Evolutionary conservation across 2,888 invertebrate species (phyloP).

Genomic region (Dolichomitus sp.): DNA sequence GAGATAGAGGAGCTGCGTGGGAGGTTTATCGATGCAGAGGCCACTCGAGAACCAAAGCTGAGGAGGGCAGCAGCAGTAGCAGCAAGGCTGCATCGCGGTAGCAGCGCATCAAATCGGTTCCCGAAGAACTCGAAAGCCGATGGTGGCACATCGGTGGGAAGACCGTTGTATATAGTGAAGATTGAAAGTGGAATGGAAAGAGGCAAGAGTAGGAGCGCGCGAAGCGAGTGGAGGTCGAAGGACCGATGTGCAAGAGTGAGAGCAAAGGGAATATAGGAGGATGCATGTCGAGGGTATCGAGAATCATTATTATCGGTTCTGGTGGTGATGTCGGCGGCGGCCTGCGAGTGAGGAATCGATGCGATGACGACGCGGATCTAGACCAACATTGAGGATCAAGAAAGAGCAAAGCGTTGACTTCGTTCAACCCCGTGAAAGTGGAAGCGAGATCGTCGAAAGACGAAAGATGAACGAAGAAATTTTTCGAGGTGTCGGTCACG

Average conservation of each 20-base stretch:
- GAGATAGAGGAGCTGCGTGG: conserved; percentile 27
- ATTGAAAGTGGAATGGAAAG: conserved; percentile 48
- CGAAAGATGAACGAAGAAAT: conserved; percentile 48
- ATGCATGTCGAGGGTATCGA: conserved; percentile 45
- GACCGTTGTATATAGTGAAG: conserved; percentile 44
- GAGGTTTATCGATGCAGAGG: conserved; percentile 52
- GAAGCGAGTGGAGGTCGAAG: conserved; percentile 28
- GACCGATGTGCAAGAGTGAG: conserved; percentile 52
- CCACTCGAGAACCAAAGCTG: conserved; percentile 52
- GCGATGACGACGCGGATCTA: conserved; percentile 63
- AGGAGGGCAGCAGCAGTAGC: conserved; percentile 23
- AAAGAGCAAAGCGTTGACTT: conserved; percentile 49
- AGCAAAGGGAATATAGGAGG: conserved; percentile 20
- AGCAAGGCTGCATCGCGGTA: conserved; percentile 19
- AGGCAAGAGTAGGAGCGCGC: conserved; percentile 39
- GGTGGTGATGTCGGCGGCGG: conserved; percentile 34
- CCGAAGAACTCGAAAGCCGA: conserved; percentile 54
- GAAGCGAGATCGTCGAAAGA: conserved; percentile 2
- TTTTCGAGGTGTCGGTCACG: conserved; percentile 79
- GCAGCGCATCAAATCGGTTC: conserved; percentile 63
- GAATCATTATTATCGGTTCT: conserved; percentile 62
- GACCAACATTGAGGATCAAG: conserved; percentile 46
- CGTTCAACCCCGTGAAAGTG: conserved; percentile 16
- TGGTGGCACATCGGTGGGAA: conserved; percentile 29
- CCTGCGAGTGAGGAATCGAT: conserved; percentile 58